phyloP scores from a whole-genome alignment of 2,888 invertebrate genomes.

The Boloria selene region DNA sequence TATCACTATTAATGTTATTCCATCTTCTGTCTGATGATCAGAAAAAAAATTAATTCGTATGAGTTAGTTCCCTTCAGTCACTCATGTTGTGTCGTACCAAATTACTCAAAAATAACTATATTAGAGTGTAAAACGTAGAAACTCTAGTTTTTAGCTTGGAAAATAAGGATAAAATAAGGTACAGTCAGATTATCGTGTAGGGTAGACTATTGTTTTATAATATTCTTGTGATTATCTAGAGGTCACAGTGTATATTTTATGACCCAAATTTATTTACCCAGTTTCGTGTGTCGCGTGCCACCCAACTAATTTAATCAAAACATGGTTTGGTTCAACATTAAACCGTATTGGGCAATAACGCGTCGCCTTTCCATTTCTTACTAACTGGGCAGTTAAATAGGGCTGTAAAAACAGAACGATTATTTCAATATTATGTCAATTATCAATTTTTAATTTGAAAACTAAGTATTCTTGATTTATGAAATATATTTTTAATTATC shows the following conservation, averaged over 20 bases:
- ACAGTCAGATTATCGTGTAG: conserved; percentile 35
- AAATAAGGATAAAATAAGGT: not conserved
- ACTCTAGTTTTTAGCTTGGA: too few relatives aligned
- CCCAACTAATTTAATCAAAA: conserved; percentile 78
- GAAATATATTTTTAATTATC: too few relatives aligned
- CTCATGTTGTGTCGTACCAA: too few relatives aligned
- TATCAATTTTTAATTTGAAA: too few relatives aligned
- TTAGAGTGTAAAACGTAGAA: too few relatives aligned
- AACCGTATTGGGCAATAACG: conserved; percentile 73
- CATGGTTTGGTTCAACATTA: conserved; percentile 72
- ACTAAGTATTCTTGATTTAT: too few relatives aligned
- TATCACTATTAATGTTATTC: too few relatives aligned
- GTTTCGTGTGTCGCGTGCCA: conserved; percentile 74
- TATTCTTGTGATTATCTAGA: conserved; percentile 38
- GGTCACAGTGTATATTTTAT: conserved; percentile 48
- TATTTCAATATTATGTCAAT: not conserved
- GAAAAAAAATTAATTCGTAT: too few relatives aligned
- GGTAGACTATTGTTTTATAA: conserved; percentile 39
- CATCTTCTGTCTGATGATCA: too few relatives aligned
- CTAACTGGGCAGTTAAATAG: conserved; percentile 28
- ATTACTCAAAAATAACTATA: too few relatives aligned
- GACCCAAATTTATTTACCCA: conserved; percentile 59
- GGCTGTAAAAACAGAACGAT: too few relatives aligned
- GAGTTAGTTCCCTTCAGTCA: too few relatives aligned
- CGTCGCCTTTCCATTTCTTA: conserved; percentile 44